These are phyloP conservation scores for Nebria salina DNA, from an alignment of 2,888 invertebrate genomes.

Conservation along the genomic window DNA sequence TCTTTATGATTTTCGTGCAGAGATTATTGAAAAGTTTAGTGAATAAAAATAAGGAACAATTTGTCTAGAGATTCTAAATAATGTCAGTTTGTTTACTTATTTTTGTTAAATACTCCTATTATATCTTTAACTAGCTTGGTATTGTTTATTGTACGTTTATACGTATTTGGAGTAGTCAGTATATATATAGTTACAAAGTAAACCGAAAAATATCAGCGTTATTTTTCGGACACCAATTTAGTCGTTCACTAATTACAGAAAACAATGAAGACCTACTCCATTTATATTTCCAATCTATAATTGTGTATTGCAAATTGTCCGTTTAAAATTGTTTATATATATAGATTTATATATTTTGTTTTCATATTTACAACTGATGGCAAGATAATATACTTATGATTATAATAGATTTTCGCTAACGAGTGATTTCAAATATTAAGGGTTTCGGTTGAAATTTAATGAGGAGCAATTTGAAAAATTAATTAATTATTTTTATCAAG, in stretches of 20 bases:
- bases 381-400: background rate
- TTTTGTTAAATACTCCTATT: background rate
- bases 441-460: background rate
- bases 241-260: slow-evolving; percentile 1
- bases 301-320: background rate
- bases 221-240: slow-evolving; percentile 35
- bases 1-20: slow-evolving; percentile 10
- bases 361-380: background rate
- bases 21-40: slow-evolving; percentile 3
- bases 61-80: background rate
- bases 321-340: background rate
- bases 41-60: background rate
- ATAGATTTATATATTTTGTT: background rate
- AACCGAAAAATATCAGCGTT: slow-evolving; percentile 25
- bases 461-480: background rate
- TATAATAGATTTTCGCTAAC: background rate
- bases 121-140: slow-evolving; percentile 17
- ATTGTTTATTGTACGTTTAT: slow-evolving; percentile 34
- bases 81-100: background rate
- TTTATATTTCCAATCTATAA: background rate
- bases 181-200: slow-evolving; percentile 38
- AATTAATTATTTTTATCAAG: background rate
- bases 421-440: background rate
- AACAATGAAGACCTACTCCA: background rate
- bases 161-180: slow-evolving; percentile 35